phyloP scores from a whole-genome alignment of 2,113 vertebrate genomes.

The Uria lomvia region DNA sequence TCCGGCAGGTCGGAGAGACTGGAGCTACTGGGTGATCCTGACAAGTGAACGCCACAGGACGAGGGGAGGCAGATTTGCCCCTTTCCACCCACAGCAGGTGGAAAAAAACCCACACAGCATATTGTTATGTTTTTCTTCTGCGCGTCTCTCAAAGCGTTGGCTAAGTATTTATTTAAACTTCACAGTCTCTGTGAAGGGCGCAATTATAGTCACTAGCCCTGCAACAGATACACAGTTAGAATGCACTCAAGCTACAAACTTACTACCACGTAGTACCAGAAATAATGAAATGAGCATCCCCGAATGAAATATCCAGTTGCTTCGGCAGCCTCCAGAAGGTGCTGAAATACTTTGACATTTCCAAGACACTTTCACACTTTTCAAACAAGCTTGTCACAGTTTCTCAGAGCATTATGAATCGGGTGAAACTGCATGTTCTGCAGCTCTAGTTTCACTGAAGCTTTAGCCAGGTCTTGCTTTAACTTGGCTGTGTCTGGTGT shows the following conservation, averaged over 20 bases:
- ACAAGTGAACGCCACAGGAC: neutral
- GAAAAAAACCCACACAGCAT: neutral
- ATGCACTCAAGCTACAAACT: neutral
- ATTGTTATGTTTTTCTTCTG: neutral
- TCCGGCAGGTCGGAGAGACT: neutral
- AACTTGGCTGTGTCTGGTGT: neutral
- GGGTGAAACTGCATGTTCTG: neutral
- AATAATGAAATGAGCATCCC: constrained; percentile 23
- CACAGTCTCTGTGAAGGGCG: neutral
- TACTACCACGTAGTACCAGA: neutral
- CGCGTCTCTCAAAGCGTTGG: neutral
- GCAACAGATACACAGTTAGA: neutral
- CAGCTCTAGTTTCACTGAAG: neutral
- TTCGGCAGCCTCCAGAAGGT: constrained; percentile 62
- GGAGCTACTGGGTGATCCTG: neutral
- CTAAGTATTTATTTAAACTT: neutral
- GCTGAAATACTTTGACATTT: constrained; percentile 67
- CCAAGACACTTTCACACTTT: constrained; percentile 65
- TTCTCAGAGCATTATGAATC: constrained; percentile 7
- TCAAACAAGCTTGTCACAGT: constrained; percentile 62
- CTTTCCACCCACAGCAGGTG: neutral
- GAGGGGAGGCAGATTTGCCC: neutral
- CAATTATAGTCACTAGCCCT: neutral
- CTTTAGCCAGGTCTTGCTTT: constrained; percentile 25
- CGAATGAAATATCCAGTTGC: constrained; percentile 22